Conservation (phyloP, 2,113 vertebrate genomes). For the Condylura cristata region DNA sequence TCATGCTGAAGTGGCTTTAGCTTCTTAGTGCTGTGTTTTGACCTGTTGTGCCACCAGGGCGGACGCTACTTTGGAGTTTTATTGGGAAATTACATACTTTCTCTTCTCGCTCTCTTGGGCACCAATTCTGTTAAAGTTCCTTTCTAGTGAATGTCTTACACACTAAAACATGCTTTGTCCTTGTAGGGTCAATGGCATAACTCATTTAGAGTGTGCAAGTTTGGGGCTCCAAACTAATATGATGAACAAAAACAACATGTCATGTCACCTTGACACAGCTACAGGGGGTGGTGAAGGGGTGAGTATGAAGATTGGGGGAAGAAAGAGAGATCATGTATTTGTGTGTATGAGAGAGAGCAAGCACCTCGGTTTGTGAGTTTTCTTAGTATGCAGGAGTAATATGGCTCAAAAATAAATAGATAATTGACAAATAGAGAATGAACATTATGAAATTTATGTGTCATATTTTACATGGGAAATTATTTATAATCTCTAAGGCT, state of each 20-base stretch:
- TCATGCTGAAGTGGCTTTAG: too few relatives aligned
- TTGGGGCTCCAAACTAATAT: too few relatives aligned
- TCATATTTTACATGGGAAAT: not conserved
- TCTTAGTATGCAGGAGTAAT: not conserved
- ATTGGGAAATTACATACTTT: too few relatives aligned
- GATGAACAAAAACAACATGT: not conserved
- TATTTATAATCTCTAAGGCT: not conserved
- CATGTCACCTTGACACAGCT: not conserved
- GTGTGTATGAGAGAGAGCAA: not conserved
- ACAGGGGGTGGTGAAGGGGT: not conserved
- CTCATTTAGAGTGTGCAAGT: too few relatives aligned
- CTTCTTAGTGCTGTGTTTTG: too few relatives aligned
- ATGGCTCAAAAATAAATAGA: not conserved
- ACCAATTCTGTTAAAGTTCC: too few relatives aligned
- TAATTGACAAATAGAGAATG: not conserved
- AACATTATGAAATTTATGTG: not conserved
- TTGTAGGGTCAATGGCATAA: too few relatives aligned
- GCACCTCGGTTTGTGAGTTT: not conserved
- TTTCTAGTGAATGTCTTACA: too few relatives aligned
- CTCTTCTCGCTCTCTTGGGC: too few relatives aligned
- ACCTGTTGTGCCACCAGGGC: too few relatives aligned
- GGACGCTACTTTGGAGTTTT: too few relatives aligned
- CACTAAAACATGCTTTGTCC: too few relatives aligned
- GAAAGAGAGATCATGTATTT: not conserved
- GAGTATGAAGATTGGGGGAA: not conserved